These are phyloP conservation scores for Hypomesus transpacificus DNA, from an alignment of 2,113 vertebrate genomes.

Conservation along the genomic window DNA sequence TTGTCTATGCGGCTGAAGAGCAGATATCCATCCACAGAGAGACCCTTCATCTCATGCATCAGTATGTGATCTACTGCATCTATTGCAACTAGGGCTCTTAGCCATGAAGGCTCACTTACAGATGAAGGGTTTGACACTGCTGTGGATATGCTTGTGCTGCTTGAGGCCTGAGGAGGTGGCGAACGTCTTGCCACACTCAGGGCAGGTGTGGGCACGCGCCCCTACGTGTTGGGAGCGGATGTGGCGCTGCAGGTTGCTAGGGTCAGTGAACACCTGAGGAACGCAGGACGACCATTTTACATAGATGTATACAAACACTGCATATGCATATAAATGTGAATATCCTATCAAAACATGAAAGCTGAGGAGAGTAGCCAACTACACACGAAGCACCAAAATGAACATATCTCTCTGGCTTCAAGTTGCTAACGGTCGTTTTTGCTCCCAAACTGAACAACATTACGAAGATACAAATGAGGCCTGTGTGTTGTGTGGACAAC, in stretches of 20 bases:
- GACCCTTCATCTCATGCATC: too few species aligned
- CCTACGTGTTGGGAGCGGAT: constrained; percentile 98
- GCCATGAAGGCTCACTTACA: constrained; percentile 80
- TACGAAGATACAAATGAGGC: constrained; percentile 30
- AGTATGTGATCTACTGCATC: too few species aligned
- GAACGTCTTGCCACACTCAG: constrained; percentile 98
- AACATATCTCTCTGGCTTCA: too few species aligned
- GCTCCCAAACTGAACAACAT: too few species aligned
- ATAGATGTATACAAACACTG: constrained; percentile 21
- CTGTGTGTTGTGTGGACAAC: constrained; percentile 66
- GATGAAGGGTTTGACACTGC: constrained; percentile 99
- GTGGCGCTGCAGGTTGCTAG: constrained; percentile 98
- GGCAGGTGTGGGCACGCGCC: constrained; percentile 93
- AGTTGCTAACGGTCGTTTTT: too few species aligned
- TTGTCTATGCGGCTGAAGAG: too few species aligned
- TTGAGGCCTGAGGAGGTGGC: constrained; percentile 99
- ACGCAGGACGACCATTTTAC: constrained; percentile 1
- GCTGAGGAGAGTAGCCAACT: too few species aligned
- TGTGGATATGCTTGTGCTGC: constrained; percentile 99
- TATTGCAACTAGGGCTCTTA: too few species aligned
- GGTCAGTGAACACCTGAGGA: constrained; percentile 94
- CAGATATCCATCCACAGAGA: too few species aligned
- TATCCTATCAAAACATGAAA: too few species aligned
- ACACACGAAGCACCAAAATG: too few species aligned
- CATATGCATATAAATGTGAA: background rate